Evolutionary conservation across 2,888 invertebrate genomes (phyloP).

Genomic region (Syrphus vitripennis): DNA sequence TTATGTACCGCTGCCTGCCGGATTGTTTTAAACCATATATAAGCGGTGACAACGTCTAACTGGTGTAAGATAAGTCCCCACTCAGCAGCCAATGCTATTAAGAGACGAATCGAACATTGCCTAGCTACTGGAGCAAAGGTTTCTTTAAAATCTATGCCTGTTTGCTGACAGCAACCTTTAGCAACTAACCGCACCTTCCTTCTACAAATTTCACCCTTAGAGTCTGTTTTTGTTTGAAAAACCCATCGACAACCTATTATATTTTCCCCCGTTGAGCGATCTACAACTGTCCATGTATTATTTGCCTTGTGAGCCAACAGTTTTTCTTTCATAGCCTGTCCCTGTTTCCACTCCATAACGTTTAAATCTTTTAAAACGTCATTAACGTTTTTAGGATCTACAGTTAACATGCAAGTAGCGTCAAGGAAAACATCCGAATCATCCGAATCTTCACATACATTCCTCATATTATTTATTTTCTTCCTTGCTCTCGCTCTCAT

Average conservation of each 20-base stretch:
- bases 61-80: conserved; percentile 8
- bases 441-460: not conserved
- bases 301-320: not conserved
- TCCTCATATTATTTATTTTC: too few species aligned
- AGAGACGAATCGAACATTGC: not conserved
- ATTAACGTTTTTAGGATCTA: not conserved
- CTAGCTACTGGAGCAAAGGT: not conserved
- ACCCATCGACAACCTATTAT: not conserved
- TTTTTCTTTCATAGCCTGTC: not conserved
- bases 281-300: not conserved
- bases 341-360: not conserved
- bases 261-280: conserved; percentile 8
- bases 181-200: not conserved
- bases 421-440: not conserved
- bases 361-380: not conserved
- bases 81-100: not conserved
- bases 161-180: not conserved
- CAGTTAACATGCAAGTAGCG: not conserved
- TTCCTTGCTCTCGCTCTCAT: too few species aligned
- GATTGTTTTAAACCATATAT: not conserved
- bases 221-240: conserved; percentile 13
- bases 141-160: conserved; percentile 3
- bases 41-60: conserved; percentile 6
- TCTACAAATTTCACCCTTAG: not conserved
- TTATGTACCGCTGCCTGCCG: not conserved